Conservation (phyloP, 2,797 vertebrate genomes). For the Lepidocolaptes lacrymiger region DNA sequence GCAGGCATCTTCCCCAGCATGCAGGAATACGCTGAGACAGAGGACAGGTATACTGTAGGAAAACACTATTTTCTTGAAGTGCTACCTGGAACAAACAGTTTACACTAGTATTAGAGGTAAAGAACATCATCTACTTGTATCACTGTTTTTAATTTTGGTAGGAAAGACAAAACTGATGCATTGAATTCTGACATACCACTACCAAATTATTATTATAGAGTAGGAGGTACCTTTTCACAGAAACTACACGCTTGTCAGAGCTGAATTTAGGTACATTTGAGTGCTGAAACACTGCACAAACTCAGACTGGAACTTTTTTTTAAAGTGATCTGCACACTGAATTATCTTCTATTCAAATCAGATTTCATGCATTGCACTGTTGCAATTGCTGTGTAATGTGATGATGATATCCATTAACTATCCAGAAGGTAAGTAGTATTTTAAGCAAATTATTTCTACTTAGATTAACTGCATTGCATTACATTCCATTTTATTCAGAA, state of each 20-base stretch:
- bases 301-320: background rate
- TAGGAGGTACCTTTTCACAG: background rate
- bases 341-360: background rate
- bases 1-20: slow-evolving; percentile 70
- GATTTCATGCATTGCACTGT: background rate
- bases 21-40: slow-evolving; percentile 61
- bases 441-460: background rate
- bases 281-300: background rate
- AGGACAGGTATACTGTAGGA: slow-evolving; percentile 39
- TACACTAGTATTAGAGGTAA: slow-evolving; percentile 37
- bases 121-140: background rate
- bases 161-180: background rate
- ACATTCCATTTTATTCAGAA: background rate
- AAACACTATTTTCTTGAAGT: slow-evolving; percentile 64
- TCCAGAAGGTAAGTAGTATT: background rate
- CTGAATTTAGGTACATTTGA: background rate
- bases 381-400: background rate
- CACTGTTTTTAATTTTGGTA: background rate
- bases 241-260: background rate
- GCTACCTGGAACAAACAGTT: slow-evolving; percentile 76
- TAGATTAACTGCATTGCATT: background rate
- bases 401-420: background rate
- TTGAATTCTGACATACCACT: background rate
- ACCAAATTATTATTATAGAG: background rate
- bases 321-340: background rate